Evolutionary conservation across 1,140 invertebrate species (phyloP).

Genomic region (Eumeta japonica): DNA sequence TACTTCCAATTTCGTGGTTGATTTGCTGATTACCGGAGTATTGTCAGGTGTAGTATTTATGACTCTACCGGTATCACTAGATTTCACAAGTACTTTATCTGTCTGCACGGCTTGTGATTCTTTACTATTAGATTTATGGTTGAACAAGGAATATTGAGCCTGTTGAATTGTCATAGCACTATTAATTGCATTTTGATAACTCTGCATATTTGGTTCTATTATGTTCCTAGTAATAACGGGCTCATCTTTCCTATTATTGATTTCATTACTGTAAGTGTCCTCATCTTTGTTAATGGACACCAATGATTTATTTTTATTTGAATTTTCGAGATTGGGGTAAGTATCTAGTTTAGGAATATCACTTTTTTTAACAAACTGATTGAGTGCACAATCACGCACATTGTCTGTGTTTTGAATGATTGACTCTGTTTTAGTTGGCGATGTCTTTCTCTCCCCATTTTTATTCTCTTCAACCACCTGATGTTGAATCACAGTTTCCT

Average conservation of each 20-base stretch:
- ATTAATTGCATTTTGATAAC: conserved; percentile 30
- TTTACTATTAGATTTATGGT: conserved; percentile 33
- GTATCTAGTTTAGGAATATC: conserved; percentile 36
- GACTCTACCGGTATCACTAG: conserved; percentile 28
- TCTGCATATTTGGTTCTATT: conserved; percentile 32
- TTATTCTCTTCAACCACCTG: conserved; percentile 37
- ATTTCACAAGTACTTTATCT: conserved; percentile 36
- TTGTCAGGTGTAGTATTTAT: conserved; percentile 27
- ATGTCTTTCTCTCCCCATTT: conserved; percentile 28
- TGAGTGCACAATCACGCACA: too few species aligned
- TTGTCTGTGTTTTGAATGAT: conserved; percentile 44
- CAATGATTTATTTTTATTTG: conserved; percentile 27
- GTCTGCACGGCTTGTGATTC: conserved; percentile 47
- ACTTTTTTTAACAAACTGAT: too few species aligned
- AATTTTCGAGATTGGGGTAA: conserved; percentile 26
- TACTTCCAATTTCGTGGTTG: conserved; percentile 43
- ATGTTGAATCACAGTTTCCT: conserved; percentile 50
- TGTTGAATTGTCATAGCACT: conserved; percentile 49
- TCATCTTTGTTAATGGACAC: conserved; percentile 36
- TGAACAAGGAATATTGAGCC: conserved; percentile 35
- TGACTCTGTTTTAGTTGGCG: conserved; percentile 41
- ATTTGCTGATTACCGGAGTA: conserved; percentile 37
- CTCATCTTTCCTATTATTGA: conserved; percentile 39
- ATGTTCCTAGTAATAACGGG: conserved; percentile 38
- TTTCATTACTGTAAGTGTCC: conserved; percentile 32